phyloP scores from a whole-genome alignment of 2,113 vertebrate genomes.

The Tympanuchus pallidicinctus region DNA sequence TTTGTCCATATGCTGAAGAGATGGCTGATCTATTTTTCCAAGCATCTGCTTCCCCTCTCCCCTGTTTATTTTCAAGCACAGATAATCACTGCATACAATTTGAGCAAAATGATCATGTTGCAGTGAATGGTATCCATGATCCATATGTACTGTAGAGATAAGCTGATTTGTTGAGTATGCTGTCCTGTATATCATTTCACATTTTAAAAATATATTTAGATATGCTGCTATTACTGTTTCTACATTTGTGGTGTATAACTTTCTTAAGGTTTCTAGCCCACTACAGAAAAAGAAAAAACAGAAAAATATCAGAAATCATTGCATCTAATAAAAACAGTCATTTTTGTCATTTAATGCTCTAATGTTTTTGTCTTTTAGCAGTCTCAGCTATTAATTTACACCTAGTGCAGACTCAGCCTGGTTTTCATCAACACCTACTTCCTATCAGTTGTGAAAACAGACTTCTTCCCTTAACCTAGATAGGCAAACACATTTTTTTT shows the following conservation, averaged over 20 bases:
- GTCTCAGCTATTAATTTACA: neutral
- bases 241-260: neutral
- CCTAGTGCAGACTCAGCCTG: neutral
- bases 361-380: neutral
- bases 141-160: constrained; percentile 17
- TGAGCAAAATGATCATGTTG: neutral
- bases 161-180: neutral
- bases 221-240: neutral
- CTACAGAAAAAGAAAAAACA: neutral
- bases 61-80: constrained; percentile 14
- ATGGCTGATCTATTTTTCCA: neutral
- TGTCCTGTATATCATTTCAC: neutral
- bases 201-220: neutral
- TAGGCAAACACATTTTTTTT: neutral
- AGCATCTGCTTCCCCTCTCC: neutral
- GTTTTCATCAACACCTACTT: constrained; percentile 4
- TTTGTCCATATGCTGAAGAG: neutral
- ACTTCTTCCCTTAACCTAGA: neutral
- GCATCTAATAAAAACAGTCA: neutral
- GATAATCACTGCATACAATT: constrained; percentile 1
- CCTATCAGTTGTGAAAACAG: neutral
- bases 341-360: neutral
- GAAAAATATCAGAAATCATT: neutral
- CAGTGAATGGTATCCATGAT: neutral
- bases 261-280: neutral